Conservation (phyloP, 1,140 invertebrate species). For the Cardiocondyla obscurior region DNA sequence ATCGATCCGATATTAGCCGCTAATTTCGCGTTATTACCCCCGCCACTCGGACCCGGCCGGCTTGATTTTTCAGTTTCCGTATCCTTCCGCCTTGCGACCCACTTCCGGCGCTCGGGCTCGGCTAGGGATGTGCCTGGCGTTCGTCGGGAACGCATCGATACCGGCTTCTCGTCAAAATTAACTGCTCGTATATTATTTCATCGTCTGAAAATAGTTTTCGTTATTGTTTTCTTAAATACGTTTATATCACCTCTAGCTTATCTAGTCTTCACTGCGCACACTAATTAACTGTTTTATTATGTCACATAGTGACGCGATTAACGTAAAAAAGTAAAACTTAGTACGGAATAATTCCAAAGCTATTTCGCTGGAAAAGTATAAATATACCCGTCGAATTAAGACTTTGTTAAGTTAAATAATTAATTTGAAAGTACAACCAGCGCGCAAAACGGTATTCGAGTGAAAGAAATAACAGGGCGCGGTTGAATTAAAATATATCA, state of each 20-base stretch:
- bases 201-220: neutral
- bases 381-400: neutral
- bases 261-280: neutral
- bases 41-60: neutral
- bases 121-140: neutral
- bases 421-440: neutral
- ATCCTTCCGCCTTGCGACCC: constrained; percentile 54
- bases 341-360: neutral
- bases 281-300: neutral
- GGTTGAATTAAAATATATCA: neutral
- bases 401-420: too few species aligned
- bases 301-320: neutral
- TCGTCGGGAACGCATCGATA: neutral
- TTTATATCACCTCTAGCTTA: neutral
- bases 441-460: neutral
- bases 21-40: constrained; percentile 82
- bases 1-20: constrained; percentile 83
- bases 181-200: neutral
- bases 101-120: constrained; percentile 6
- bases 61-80: constrained; percentile 78
- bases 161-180: neutral
- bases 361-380: neutral
- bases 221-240: neutral
- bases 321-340: neutral
- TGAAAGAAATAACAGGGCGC: neutral